A percentile compares a stretch with the other conserved stretches of the same genome.
Conservation (phyloP, 2,888 invertebrate genomes). For the Operophtera brumata region DNA sequence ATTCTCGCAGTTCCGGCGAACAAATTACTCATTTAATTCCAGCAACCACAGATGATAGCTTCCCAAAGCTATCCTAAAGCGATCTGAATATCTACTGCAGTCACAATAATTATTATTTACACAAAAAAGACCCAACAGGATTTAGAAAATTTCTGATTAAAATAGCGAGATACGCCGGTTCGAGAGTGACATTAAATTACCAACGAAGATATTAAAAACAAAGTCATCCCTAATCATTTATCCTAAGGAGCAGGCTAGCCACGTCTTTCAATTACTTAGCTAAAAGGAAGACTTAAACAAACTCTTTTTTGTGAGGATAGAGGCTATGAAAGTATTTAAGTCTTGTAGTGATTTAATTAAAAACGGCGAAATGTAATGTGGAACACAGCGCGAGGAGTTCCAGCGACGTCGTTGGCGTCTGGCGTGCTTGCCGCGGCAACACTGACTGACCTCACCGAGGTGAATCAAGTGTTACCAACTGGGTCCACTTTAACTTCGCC, state of each 20-base stretch:
- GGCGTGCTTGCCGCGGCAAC: constrained; percentile 45
- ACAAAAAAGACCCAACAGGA: neutral
- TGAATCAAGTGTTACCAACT: neutral
- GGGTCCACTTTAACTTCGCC: neutral
- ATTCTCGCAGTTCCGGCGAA: neutral
- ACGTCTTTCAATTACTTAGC: neutral
- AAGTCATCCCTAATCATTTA: neutral
- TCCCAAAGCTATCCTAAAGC: too few species aligned
- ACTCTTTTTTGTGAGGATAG: neutral
- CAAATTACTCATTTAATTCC: neutral
- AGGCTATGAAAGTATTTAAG: neutral
- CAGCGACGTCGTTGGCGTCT: constrained; percentile 51
- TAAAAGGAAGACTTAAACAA: neutral
- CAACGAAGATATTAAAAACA: neutral
- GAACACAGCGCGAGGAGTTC: neutral
- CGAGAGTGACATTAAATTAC: neutral
- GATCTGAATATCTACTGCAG: neutral
- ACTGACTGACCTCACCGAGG: constrained; percentile 8
- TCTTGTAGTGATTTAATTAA: neutral
- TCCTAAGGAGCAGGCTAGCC: neutral
- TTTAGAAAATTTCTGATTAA: neutral
- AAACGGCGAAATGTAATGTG: constrained; percentile 14
- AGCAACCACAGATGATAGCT: too few species aligned
- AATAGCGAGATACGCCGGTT: neutral
- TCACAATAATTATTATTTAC: neutral